These are phyloP conservation scores for Cybosia mesomella DNA, from an alignment of 2,888 invertebrate species.

Conservation along the genomic window DNA sequence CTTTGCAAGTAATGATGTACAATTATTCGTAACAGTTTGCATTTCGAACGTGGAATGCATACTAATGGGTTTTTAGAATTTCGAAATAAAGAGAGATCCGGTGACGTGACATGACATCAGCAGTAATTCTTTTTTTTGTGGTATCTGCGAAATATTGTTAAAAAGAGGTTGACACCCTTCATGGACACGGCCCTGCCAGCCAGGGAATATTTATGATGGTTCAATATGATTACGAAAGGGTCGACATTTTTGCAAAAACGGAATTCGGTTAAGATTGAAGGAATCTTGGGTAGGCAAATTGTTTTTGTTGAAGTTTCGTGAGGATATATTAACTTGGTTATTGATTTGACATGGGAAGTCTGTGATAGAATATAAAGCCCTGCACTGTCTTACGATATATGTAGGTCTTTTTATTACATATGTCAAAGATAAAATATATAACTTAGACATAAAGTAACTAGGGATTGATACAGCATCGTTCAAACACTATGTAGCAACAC, in stretches of 20 bases:
- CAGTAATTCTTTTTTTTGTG: conserved; percentile 50
- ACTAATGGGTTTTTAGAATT: conserved; percentile 37
- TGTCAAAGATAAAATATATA: too few relatives aligned
- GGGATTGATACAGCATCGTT: too few relatives aligned
- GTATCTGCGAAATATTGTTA: conserved; percentile 66
- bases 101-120: conserved; percentile 42
- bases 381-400: not conserved
- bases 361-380: not conserved
- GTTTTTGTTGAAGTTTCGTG: conserved; percentile 30
- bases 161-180: conserved; percentile 54
- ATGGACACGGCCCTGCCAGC: conserved; percentile 37
- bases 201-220: conserved; percentile 64
- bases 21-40: conserved; percentile 19
- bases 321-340: not conserved
- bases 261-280: conserved; percentile 26
- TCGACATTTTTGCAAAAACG: conserved; percentile 35
- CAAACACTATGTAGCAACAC: too few relatives aligned
- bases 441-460: too few relatives aligned
- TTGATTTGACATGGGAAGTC: conserved; percentile 8
- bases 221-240: conserved; percentile 46
- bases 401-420: not conserved
- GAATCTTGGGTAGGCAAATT: conserved; percentile 34
- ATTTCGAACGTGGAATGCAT: conserved; percentile 44
- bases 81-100: conserved; percentile 37
- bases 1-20: not conserved